Evolutionary conservation across 2,113 vertebrate genomes (phyloP), one percentile per base, ranked within the genome.

Genomic region (Psilopsiagon aymara): DNA sequence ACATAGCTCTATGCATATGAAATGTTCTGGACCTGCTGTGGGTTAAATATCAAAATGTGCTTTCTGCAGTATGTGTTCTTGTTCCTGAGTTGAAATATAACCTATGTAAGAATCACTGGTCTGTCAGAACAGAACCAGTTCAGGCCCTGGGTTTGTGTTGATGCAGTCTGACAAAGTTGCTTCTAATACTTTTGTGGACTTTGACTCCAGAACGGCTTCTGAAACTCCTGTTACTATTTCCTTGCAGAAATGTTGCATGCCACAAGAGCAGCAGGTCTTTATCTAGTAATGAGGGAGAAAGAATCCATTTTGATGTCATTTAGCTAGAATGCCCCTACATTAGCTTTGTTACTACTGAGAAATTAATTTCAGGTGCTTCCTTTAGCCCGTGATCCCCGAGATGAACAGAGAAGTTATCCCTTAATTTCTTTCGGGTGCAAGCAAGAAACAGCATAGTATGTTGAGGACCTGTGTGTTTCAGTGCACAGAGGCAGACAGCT

Each of bases 291-390:
- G 16, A 47, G 27, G 7, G 28, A 59, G 25, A 71, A 14, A n/a
- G 11, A 10, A 59, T 51, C 73, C 2, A 5, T 39, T 49, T 43
- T 24, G n/a, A 0, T 23, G 16, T 52, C 2, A 0, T 37, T 24
- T 49, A 53, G n/a, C 13, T 59, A 29, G 51, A 27, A 39, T n/a
- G 13, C 15, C 9, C n/a, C 33, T 29, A 43, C 16, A 5, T 28
- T 60, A n/a, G 41, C 24, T 94, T 83, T 6, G 16, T 52, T 63
- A 13, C 55, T 67, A 7, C 12, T 47, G 23, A 77, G 35, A 52
- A 60, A 41, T 73, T 76, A 5, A 53, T 46, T 60, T 83, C 13
- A 8, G 27, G 10, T 15, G 0, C 23, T 21, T 89, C 21, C 23
- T 90, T 81, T 75, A 39, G 74, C n/a, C 28, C 1, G 0, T 20